Base-by-base conservation (phyloP, 2,113 vertebrate genomes). In the Myotis brandtii region DNA sequence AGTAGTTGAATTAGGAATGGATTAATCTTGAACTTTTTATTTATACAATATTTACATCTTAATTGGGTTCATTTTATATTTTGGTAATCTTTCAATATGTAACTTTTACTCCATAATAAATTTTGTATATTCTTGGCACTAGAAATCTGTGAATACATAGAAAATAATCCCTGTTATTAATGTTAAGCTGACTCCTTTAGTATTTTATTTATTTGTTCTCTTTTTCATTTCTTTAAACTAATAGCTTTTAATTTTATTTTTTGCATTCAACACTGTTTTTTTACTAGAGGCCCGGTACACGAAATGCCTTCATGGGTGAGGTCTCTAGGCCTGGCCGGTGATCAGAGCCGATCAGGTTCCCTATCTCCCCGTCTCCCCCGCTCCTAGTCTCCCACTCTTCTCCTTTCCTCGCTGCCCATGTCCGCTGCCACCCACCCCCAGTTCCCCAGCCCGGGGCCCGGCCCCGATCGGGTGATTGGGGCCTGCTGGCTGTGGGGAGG, bases 31-130 rank as follows among this genome's bases (percentile, higher is more conserved):
- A 86, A 85, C 13, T 37, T 87, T 50, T 59, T 67, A 50, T 77
- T 81, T 40, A 82, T 34, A 43, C 66, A 95, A 25, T 84, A 80
- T 75, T 86, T 85, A 52, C 10, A n/a, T 77, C 50, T 76, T 73
- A 80, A 84, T 66, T 95, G 72, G 3, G 12, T 92, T 95, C 54
- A 89, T 73, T 67, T 77, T 94, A 59, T 96, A 56, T 59, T 93
- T 89, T 95, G 8, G 3, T 66, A 12, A 46, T 70, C 1, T 94
- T 95, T 97, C 6, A 91, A 52, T 37, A 89, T 56, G 27, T 11
- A 54, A 5, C 12, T 94, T 85, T 95, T 75, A 56, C 11, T 77
- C 59, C 11, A 8, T 73, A 66, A 40, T 95, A 62, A 87, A 89
- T 69, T 95, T 59, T 76, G 4, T 92, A 23, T 37, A 27, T 82